Evolutionary conservation across 2,888 invertebrate genomes (phyloP).

Genomic region (Notodonta dromedarius): DNA sequence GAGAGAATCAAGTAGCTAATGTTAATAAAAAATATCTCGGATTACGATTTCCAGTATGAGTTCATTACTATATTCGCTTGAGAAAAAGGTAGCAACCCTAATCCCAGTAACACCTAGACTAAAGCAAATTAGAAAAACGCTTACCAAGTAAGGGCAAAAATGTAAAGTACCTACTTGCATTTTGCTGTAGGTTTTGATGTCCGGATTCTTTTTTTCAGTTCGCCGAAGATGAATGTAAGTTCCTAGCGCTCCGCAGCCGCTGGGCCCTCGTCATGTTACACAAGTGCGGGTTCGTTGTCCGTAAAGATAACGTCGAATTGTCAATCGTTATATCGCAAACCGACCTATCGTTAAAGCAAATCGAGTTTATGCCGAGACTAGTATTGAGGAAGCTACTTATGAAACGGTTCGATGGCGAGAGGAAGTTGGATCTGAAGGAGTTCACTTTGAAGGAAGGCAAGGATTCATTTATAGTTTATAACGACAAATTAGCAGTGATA

Average conservation of each 20-base stretch:
- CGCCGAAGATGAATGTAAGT: constrained; percentile 59
- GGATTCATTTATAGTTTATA: constrained; percentile 16
- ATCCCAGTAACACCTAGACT: too few relatives aligned
- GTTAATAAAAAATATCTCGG: too few relatives aligned
- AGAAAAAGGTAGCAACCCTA: too few relatives aligned
- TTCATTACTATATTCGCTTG: too few relatives aligned
- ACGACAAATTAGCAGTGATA: too few relatives aligned
- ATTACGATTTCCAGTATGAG: too few relatives aligned
- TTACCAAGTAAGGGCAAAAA: too few relatives aligned
- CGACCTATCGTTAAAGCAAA: constrained; percentile 33
- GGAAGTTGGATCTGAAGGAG: constrained; percentile 50
- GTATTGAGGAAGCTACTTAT: constrained; percentile 52
- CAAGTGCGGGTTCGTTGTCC: constrained; percentile 54
- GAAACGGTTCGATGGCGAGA: constrained; percentile 36
- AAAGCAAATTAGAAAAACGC: too few relatives aligned
- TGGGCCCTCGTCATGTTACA: constrained; percentile 57
- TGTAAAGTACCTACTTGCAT: too few relatives aligned
- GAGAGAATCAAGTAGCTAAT: too few relatives aligned
- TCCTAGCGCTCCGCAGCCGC: constrained; percentile 57
- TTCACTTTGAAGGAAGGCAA: constrained; percentile 65
- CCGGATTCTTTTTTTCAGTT: constrained; percentile 50
- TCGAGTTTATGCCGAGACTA: constrained; percentile 61
- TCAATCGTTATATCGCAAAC: constrained; percentile 45
- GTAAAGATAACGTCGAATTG: constrained; percentile 50
- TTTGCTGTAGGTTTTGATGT: neutral